A percentile compares a stretch with the other conserved stretches of the same genome.
phyloP scores from a whole-genome alignment of 2,888 invertebrate species.

The Phoenoteleia sp. region DNA sequence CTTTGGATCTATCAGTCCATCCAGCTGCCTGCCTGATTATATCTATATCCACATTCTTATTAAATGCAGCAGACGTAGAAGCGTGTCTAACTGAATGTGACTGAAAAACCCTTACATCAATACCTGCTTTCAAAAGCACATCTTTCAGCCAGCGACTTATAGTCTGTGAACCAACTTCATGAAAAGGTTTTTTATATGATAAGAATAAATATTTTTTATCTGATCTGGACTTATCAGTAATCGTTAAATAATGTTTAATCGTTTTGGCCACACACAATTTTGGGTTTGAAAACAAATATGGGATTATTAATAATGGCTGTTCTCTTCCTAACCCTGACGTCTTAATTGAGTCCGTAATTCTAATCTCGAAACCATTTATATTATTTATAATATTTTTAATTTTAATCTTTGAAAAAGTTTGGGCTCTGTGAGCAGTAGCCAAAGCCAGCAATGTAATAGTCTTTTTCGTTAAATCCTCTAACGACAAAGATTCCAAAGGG shows the following conservation, averaged over 20 bases:
- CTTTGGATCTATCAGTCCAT: slow-evolving; percentile 5
- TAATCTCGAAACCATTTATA: slow-evolving; percentile 17
- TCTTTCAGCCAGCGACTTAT: slow-evolving; percentile 21
- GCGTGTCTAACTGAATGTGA: slow-evolving; percentile 4
- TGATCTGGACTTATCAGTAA: not conserved
- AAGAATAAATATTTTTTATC: not conserved
- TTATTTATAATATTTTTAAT: not conserved
- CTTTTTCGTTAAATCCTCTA: not conserved
- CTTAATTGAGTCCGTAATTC: slow-evolving; percentile 53
- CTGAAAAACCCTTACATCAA: not conserved
- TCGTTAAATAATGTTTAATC: slow-evolving; percentile 4
- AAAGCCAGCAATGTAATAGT: not conserved
- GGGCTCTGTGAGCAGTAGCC: not conserved
- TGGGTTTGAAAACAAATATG: not conserved
- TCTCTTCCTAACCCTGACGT: slow-evolving; percentile 38
- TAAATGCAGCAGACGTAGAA: slow-evolving; percentile 6
- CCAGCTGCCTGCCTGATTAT: slow-evolving; percentile 15
- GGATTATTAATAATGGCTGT: slow-evolving; percentile 26
- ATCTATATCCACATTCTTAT: not conserved
- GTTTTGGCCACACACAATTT: not conserved
- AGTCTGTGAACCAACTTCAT: not conserved
- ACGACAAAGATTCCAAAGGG: not conserved
- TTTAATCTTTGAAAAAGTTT: not conserved
- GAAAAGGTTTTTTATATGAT: not conserved
- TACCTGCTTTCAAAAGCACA: not conserved